These are phyloP conservation scores for Osmerus mordax DNA, from an alignment of 2,113 vertebrate species.

Conservation along the genomic window DNA sequence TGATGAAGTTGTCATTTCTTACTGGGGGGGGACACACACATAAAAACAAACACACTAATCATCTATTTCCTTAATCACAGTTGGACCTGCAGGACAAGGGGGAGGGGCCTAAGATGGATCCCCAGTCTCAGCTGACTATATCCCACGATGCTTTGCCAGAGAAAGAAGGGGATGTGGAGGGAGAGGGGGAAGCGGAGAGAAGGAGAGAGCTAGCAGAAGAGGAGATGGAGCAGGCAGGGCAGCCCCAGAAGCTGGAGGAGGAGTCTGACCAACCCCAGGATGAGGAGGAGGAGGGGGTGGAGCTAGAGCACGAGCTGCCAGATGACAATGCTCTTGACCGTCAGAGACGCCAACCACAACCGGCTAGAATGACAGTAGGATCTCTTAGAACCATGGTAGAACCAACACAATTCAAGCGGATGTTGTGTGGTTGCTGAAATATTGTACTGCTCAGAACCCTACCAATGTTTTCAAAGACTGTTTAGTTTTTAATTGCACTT, in stretches of 20 bases:
- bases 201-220: constrained; percentile 88
- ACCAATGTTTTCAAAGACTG: constrained; percentile 2
- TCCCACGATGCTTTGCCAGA: constrained; percentile 30
- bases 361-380: constrained; percentile 40
- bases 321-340: constrained; percentile 66
- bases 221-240: constrained; percentile 83
- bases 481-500: neutral
- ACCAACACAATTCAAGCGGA: neutral
- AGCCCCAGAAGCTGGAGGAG: constrained; percentile 75
- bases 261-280: constrained; percentile 67
- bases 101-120: constrained; percentile 59
- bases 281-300: constrained; percentile 63
- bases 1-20: neutral
- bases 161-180: constrained; percentile 71
- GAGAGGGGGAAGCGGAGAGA: constrained; percentile 82
- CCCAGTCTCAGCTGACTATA: constrained; percentile 64
- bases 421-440: too few relatives aligned
- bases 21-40: neutral
- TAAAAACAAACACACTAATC: neutral
- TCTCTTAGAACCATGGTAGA: neutral
- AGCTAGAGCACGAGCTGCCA: constrained; percentile 53
- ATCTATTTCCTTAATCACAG: constrained; percentile 21
- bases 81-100: constrained; percentile 30
- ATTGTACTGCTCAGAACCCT: neutral
- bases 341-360: constrained; percentile 51